A percentile compares a stretch with the other conserved stretches of the same genome.
Conservation (phyloP, 2,113 vertebrate species). For the Stomatorhinus ivindoensis region DNA sequence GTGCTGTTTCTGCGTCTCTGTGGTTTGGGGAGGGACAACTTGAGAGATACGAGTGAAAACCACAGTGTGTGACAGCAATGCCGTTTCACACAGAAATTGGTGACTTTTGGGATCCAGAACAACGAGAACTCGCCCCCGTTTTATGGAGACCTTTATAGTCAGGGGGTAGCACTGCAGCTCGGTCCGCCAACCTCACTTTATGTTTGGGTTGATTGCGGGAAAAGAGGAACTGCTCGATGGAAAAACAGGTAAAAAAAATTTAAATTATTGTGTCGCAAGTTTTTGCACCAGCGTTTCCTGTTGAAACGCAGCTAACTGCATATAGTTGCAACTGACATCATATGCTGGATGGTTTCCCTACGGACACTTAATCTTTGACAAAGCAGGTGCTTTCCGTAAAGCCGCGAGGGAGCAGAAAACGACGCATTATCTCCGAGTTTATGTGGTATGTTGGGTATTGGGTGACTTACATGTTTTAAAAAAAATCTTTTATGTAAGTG, state of each 20-base stretch:
- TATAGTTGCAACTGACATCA: neutral
- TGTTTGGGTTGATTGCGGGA: neutral
- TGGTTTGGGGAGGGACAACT: neutral
- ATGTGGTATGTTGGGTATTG: neutral
- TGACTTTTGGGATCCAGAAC: neutral
- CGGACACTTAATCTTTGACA: neutral
- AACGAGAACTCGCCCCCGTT: neutral
- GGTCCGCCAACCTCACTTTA: neutral
- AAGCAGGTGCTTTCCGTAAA: neutral
- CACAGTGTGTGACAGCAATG: neutral
- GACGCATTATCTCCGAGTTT: neutral
- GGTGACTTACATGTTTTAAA: neutral
- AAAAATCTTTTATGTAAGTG: no score
- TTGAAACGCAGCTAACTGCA: neutral
- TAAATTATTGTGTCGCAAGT: neutral
- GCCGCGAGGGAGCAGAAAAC: neutral
- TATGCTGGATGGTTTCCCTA: neutral
- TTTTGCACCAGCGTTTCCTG: neutral
- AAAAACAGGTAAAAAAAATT: neutral
- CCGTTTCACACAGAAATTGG: neutral
- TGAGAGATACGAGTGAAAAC: neutral
- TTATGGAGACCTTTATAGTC: neutral
- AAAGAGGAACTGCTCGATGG: neutral
- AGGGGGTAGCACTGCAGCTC: neutral
- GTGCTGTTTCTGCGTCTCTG: neutral